These are phyloP conservation scores for Turnix velox DNA, from an alignment of 2,113 vertebrate genomes.

Conservation along the genomic window DNA sequence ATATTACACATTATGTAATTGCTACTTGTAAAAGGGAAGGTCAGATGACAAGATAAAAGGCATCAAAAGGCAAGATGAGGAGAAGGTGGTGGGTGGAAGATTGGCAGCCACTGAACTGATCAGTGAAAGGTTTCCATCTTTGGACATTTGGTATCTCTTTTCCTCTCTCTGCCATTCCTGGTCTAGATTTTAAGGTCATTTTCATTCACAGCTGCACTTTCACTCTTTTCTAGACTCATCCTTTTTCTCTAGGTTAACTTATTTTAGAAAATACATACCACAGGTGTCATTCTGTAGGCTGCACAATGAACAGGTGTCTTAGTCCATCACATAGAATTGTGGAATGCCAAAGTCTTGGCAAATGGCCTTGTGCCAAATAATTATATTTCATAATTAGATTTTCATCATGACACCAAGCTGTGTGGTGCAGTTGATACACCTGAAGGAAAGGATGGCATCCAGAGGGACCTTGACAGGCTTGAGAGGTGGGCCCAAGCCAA, in stretches of 20 bases:
- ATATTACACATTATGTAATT: background rate
- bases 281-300: rapidly evolving
- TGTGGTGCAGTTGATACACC: no score
- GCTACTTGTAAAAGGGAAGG: background rate
- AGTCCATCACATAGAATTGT: rapidly evolving
- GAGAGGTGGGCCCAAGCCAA: no score
- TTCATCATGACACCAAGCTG: no score
- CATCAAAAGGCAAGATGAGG: background rate
- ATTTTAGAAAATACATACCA: background rate
- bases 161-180: background rate
- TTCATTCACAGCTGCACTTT: background rate
- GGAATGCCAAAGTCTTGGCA: background rate
- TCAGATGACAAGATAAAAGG: background rate
- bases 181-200: background rate
- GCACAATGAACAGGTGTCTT: background rate
- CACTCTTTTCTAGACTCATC: background rate
- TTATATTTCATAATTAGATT: no score
- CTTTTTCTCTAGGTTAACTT: background rate
- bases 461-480: no score
- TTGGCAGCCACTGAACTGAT: background rate
- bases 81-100: background rate
- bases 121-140: background rate
- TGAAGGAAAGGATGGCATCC: no score
- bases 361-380: background rate
- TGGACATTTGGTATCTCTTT: background rate